Evolutionary conservation across 2,113 vertebrate genomes (phyloP), one percentile per base, ranked within the genome.

Genomic region (Chionis minor): DNA sequence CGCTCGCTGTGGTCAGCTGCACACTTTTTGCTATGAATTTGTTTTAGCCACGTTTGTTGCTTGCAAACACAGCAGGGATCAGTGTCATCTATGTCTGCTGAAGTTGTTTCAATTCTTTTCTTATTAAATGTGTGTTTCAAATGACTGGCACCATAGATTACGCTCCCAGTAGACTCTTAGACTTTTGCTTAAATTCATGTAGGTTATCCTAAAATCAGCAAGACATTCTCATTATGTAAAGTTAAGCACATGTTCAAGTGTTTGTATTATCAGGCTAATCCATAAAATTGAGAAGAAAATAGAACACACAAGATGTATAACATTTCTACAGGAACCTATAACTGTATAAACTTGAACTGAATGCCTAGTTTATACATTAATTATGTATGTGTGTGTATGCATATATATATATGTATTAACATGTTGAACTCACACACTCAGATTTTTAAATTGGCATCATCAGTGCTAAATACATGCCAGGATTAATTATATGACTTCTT

Each of bases 401-500:
- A 16, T 49, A 35, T 3, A 23, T 4, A 21, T 62, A 44, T 70
- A 74, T 47, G 14, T 65, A 87, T 89, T 63, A 79, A 86, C 30
- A 47, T 24, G 24, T 51, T 81, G 27, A 80, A 85, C 24, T 45
- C 7, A 9, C 6, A 2, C 21, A 52, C 9, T 84, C 42, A 54
- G 30, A 55, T 58, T 78, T 96, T 72, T 59, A 65, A 83, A 69
- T 28, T 88, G 44, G 7, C 54, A 55, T 78, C 38, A 65, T 56
- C n/a, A 19, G 52, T 86, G 56, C 16, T 84, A 91, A 95, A 94
- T 66, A 79, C 10, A 35, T 56, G 69, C 75, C 49, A 88, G 70
- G 42, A 95, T 97, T 92, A 97, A 97, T 94, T 94, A 73, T 30
- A 93, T 72, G 71, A 95, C 62, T 85, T 49, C 14, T 77, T 90